Percentiles rank a stretch among this genome's conserved stretches.
Evolutionary conservation across 2,797 vertebrate genomes (phyloP).

Genomic region (Emydoidea blandingii): DNA sequence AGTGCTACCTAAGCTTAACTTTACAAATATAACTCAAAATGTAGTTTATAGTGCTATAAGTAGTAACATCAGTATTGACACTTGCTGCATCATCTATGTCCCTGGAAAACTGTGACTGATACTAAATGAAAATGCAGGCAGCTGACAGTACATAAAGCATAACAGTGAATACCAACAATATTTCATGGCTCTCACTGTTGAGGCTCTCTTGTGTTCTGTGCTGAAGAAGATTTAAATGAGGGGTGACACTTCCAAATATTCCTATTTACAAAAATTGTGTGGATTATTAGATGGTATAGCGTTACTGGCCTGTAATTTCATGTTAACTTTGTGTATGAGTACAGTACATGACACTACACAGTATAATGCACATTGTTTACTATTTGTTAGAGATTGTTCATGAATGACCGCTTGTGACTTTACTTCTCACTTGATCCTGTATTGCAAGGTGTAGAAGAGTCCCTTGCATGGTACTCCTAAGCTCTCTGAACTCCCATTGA

Average conservation of each 20-base stretch:
- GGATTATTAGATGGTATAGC: background rate
- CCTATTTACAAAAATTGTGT: background rate
- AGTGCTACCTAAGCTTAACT: slow-evolving; percentile 74
- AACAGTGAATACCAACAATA: slow-evolving; percentile 23
- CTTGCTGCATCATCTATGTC: slow-evolving; percentile 68
- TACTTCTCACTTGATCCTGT: background rate
- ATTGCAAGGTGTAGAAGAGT: background rate
- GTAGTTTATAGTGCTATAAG: slow-evolving; percentile 78
- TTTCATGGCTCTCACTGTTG: slow-evolving; percentile 26
- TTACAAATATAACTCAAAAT: slow-evolving; percentile 74
- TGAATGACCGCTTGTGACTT: slow-evolving; percentile 1
- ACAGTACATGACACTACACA: background rate
- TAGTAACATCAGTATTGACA: slow-evolving; percentile 76
- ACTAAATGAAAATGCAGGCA: slow-evolving; percentile 57
- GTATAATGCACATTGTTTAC: background rate
- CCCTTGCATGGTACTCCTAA: background rate
- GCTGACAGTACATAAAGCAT: slow-evolving; percentile 58
- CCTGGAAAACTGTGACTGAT: slow-evolving; percentile 62
- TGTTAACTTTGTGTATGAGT: slow-evolving; percentile 1
- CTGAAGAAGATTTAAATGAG: slow-evolving; percentile 10
- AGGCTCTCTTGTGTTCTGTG: slow-evolving; percentile 1
- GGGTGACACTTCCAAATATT: background rate
- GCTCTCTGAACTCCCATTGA: background rate
- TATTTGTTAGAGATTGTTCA: background rate
- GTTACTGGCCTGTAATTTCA: slow-evolving; percentile 9